Conservation (phyloP, 1,140 invertebrate species). For the Meloidogyne hapla region DNA sequence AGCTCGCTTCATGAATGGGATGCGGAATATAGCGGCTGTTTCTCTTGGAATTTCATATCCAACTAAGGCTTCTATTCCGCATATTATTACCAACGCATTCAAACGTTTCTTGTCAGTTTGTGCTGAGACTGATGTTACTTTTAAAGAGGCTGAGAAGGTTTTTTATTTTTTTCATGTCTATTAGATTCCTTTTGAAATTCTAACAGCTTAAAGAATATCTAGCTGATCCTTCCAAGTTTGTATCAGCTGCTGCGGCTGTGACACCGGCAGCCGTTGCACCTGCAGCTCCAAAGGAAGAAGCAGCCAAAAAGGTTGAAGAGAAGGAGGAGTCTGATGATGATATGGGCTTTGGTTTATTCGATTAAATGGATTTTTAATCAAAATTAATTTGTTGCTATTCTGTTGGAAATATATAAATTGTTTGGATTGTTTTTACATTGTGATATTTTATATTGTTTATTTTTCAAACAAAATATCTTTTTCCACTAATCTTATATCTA, state of each 20-base stretch:
- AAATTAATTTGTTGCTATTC: constrained; percentile 3
- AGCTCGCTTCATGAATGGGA: constrained; percentile 80
- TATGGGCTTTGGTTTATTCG: constrained; percentile 68
- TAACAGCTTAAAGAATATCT: constrained; percentile 67
- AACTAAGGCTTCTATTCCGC: constrained; percentile 89
- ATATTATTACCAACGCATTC: constrained; percentile 94
- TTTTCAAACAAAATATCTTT: constrained; percentile 26
- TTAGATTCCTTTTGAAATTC: background rate
- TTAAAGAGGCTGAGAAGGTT: constrained; percentile 87
- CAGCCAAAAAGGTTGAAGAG: constrained; percentile 63
- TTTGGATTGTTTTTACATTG: constrained; percentile 19
- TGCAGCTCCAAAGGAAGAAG: constrained; percentile 45
- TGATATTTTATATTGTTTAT: constrained; percentile 3
- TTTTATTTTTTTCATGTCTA: background rate
- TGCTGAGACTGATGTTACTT: constrained; percentile 88
- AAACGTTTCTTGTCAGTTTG: constrained; percentile 95
- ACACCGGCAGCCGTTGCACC: constrained; percentile 57
- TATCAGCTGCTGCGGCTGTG: constrained; percentile 58
- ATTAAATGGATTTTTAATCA: constrained; percentile 55
- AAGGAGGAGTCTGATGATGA: constrained; percentile 66
- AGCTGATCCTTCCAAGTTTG: constrained; percentile 68
- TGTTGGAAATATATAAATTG: constrained; percentile 28
- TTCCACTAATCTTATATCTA: background rate
- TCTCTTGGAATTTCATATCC: constrained; percentile 91
- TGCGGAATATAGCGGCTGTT: constrained; percentile 88